Evolutionary conservation across 2,113 vertebrate species (phyloP).

Genomic region (Felis chaus): DNA sequence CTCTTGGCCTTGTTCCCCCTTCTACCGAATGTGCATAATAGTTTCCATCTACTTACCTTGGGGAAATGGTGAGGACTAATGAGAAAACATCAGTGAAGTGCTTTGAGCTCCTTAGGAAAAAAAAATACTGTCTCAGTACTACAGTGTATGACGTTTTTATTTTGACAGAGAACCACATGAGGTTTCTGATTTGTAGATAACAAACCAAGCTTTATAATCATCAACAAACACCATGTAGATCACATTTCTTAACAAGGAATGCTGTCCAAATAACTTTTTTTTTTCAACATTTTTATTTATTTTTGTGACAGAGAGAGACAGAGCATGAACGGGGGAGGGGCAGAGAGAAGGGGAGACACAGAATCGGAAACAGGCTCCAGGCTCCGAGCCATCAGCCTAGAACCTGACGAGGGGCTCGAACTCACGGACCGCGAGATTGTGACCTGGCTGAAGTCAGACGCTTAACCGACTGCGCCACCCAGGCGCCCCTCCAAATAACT

Average conservation of each 20-base stretch:
- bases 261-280: constrained; percentile 55
- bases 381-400: too few relatives aligned
- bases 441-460: too few relatives aligned
- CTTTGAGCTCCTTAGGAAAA: constrained; percentile 32
- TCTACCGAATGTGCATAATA: constrained; percentile 30
- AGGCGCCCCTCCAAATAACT: constrained; percentile 47
- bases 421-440: too few relatives aligned
- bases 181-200: constrained; percentile 42
- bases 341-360: too few relatives aligned
- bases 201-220: constrained; percentile 39
- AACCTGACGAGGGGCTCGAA: too few relatives aligned
- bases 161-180: constrained; percentile 43
- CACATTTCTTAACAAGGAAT: constrained; percentile 49
- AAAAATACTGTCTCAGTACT: constrained; percentile 50
- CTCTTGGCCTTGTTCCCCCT: constrained; percentile 70
- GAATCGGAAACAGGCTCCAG: too few relatives aligned
- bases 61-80: constrained; percentile 49
- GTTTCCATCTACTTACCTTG: constrained; percentile 60
- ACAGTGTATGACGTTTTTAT: constrained; percentile 7
- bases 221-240: constrained; percentile 58
- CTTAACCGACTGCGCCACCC: too few relatives aligned
- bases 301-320: too few relatives aligned
- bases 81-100: constrained; percentile 55
- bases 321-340: too few relatives aligned
- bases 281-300: too few relatives aligned